Base-by-base conservation (phyloP, 2,888 invertebrate species). In the Tortrix viridana region DNA sequence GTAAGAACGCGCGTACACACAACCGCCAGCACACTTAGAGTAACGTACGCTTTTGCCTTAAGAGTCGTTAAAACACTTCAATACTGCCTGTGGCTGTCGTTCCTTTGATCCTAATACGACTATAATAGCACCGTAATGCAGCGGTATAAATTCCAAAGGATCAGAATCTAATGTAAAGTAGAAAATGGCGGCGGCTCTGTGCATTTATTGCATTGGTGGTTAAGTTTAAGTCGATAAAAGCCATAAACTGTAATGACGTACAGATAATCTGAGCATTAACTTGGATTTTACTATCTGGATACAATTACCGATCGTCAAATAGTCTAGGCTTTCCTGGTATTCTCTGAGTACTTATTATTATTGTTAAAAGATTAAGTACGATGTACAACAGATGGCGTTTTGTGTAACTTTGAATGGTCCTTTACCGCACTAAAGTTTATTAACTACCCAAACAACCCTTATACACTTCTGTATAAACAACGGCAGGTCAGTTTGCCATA, bases 81-180 rank as follows among this genome's bases (percentile, higher is more conserved):
- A 69, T 66, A 63, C 67, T 67, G 67, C 68, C 69, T 71, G 68
- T 69, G 72, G 70, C 66, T 14, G 59, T 57, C 46, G 67, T 72
- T 63, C 67, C 75, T 79, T 79, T 80, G 76, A 77, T 72, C 71
- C 62, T 58, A 65, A 67, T 71, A 68, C 69, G 61, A 68, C 65
- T 70, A 54, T 72, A 73, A 75, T 65, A 74, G 74, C 72, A 70
- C 68, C 60, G 67, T 71, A 80, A 75, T 69, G 71, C 70, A 67
- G 60, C 60, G 67, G 56, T 66, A 62, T 43, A 56, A 59, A 64
- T 58, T 64, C 65, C 64, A 44, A 64, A 49, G 57, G 44, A 44
- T 16, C 47, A 47, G 50, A 41, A 19, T 44, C 14, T 52, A 50
- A 56, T 49, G 57, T 47, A 47, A 32, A 46, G 47, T 41, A 46